phyloP scores from a whole-genome alignment of 2,113 vertebrate genomes.

The Excalfactoria chinensis region DNA sequence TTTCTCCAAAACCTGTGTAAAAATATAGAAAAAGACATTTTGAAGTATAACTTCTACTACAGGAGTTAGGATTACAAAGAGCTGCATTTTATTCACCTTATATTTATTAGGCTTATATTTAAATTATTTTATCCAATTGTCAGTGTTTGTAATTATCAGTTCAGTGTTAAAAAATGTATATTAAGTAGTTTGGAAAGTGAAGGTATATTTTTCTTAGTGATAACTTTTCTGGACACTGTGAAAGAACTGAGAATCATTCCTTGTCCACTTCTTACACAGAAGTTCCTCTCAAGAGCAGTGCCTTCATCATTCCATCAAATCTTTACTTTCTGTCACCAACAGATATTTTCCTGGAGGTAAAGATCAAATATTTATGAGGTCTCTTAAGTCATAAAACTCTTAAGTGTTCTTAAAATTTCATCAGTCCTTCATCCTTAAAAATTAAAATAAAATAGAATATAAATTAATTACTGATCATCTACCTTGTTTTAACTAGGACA shows the following conservation, averaged over 20 bases:
- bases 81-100: background rate
- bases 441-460: too few species aligned
- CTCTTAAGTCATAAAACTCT: background rate
- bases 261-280: background rate
- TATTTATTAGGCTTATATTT: background rate
- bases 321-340: background rate
- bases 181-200: background rate
- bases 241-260: background rate
- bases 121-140: accelerated
- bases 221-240: background rate
- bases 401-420: background rate
- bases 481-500: background rate
- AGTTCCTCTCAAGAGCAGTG: background rate
- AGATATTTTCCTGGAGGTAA: background rate
- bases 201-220: background rate
- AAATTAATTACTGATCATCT: accelerated
- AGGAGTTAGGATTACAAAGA: background rate
- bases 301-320: background rate
- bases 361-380: background rate
- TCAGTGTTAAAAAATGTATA: background rate
- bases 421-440: background rate
- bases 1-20: background rate
- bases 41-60: background rate
- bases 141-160: background rate
- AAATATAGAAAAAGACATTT: background rate